Evolutionary conservation across 2,113 vertebrate species (phyloP), one percentile per base, ranked within the genome.

Genomic region (Ptilorrhoa leucosticta): DNA sequence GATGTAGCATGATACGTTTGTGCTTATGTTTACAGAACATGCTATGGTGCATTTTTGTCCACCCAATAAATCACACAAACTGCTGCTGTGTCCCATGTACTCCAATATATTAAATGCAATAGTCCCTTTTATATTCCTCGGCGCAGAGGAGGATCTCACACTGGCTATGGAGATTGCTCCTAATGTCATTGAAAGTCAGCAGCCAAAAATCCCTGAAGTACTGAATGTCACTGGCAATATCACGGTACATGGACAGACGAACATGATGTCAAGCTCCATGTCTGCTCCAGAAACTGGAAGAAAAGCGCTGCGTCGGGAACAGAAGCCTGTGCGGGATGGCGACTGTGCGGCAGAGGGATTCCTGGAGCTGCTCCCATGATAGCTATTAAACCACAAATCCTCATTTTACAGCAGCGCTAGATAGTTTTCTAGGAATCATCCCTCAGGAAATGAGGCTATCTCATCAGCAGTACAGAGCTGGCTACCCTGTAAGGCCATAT

Each of bases 141-240:
- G 88, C 81, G 83, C 54, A 88, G 48, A 94, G 61, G 15, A 94
- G 66, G 53, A 45, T 83, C 78, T 91, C 77, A 56, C 86, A 33
- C 28, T 72, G 87, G 87, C 90, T 68, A 68, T 64, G 69, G 92
- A 95, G 53, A 94, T 80, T 91, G 90, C 53, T 95, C 56, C 81
- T 90, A 88, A 93, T 90, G 91, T 77, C 96, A 93, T 23, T 94
- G 91, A 88, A 96, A 92, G 73, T 73, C 92, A 90, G 90, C 75
- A 91, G 90, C 45, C 89, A 83, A 33, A 93, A 96, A 69, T 64
- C 81, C 76, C 83, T 10, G 2, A 77, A 91, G 91, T 70, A 21
- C 77, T 65, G 83, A 93, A 91, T 65, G 87, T 90, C 19, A 10
- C 70, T 47, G 90, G 64, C 84, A 94, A 85, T 57, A 71, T 70